Conservation (phyloP, 2,113 vertebrate species). For the Cavia aperea region DNA sequence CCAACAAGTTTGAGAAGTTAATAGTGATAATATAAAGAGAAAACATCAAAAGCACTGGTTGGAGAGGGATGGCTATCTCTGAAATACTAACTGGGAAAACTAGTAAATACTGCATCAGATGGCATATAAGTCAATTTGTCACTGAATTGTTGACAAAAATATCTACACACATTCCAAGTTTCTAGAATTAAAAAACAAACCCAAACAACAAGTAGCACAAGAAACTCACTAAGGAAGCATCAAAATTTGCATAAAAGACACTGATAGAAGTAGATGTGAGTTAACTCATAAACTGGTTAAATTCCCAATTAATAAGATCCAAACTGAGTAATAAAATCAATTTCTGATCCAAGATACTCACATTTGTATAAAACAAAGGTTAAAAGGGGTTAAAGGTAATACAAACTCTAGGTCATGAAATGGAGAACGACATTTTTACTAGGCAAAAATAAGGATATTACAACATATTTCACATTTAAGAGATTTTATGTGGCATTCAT, state of each 20-base stretch:
- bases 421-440: not conserved
- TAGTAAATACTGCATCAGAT: not conserved
- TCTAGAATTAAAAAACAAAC: not conserved
- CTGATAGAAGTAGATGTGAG: not conserved
- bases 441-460: not conserved
- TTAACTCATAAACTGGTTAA: not conserved
- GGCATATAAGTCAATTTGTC: not conserved
- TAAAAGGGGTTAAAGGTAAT: not conserved
- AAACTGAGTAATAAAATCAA: not conserved
- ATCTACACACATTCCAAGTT: not conserved
- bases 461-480: not conserved
- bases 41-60: not conserved
- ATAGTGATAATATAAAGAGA: not conserved
- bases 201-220: not conserved
- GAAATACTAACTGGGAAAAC: not conserved
- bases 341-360: not conserved
- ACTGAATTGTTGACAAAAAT: not conserved
- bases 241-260: not conserved
- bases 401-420: not conserved
- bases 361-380: not conserved
- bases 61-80: not conserved
- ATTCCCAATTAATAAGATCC: not conserved
- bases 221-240: not conserved
- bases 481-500: not conserved
- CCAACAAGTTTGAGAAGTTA: not conserved